Conservation (phyloP, 2,113 vertebrate species). For the Aegypius monachus region DNA sequence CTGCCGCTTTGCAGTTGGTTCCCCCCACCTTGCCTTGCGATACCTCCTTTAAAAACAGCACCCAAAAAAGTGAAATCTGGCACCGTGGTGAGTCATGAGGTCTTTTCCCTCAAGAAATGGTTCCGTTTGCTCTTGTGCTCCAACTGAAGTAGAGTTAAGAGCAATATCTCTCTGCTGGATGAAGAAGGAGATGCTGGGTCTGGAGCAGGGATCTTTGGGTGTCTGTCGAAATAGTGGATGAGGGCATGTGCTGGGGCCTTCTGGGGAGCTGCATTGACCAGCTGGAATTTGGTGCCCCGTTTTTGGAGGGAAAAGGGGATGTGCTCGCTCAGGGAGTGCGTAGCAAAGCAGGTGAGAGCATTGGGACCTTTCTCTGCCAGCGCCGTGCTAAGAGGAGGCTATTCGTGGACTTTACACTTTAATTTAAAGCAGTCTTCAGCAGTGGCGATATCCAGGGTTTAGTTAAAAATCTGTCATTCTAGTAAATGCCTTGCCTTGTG, state of each 20-base stretch:
- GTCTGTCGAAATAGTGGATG: not conserved
- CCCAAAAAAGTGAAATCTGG: not conserved
- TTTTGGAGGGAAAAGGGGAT: not conserved
- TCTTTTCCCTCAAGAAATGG: not conserved
- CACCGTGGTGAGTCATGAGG: not conserved
- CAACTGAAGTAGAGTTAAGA: not conserved
- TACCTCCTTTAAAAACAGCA: not conserved
- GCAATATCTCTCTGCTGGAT: not conserved
- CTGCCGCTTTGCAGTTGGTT: not conserved
- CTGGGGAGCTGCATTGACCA: not conserved
- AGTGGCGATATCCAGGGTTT: not conserved
- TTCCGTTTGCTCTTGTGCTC: not conserved
- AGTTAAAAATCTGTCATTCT: not conserved
- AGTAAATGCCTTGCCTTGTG: not conserved
- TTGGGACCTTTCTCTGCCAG: not conserved
- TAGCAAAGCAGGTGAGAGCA: not conserved
- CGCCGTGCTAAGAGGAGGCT: fast-evolving
- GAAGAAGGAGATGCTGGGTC: not conserved
- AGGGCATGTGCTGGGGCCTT: not conserved
- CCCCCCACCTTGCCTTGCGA: not conserved
- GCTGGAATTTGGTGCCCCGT: fast-evolving
- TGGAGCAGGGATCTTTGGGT: not conserved
- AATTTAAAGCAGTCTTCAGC: not conserved
- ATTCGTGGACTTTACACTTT: fast-evolving
- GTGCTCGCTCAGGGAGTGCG: fast-evolving